Percentiles rank a stretch among this genome's conserved stretches.
These are phyloP conservation scores for Aulostomus chinensis DNA, from an alignment of 2,797 vertebrate species.

Conservation along the genomic window DNA sequence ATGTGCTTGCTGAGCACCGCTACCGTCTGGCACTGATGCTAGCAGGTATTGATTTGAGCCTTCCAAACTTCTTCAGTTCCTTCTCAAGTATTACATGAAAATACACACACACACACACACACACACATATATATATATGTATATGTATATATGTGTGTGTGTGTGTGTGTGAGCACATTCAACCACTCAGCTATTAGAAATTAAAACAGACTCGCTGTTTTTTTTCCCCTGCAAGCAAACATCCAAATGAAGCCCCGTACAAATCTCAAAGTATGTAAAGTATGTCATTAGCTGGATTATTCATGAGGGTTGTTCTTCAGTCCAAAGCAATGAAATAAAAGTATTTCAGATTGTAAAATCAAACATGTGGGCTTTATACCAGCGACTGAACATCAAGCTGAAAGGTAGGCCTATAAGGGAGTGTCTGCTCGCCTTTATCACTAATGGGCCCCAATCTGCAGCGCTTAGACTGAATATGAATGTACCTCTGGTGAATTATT, in stretches of 20 bases:
- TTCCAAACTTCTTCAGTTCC: no score
- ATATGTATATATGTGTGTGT: no score
- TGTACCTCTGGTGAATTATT: slow-evolving; percentile 80
- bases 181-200: no score
- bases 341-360: slow-evolving; percentile 51
- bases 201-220: slow-evolving; percentile 41
- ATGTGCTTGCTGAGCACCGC: slow-evolving; percentile 50
- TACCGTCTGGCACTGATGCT: no score
- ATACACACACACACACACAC: no score
- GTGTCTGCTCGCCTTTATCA: slow-evolving; percentile 70
- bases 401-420: slow-evolving; percentile 61
- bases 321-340: slow-evolving; percentile 53
- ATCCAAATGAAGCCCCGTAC: slow-evolving; percentile 12
- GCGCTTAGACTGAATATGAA: slow-evolving; percentile 79
- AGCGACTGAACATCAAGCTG: slow-evolving; percentile 63
- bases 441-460: slow-evolving; percentile 81
- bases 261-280: slow-evolving; percentile 32
- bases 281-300: slow-evolving; percentile 31
- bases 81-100: no score
- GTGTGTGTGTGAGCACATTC: no score
- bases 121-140: no score
- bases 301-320: slow-evolving; percentile 49
- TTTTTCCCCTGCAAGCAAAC: background rate
- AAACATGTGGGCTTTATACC: slow-evolving; percentile 64
- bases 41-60: no score